phyloP scores from a whole-genome alignment of 2,113 vertebrate genomes.

The Dicerorhinus sumatrensis region DNA sequence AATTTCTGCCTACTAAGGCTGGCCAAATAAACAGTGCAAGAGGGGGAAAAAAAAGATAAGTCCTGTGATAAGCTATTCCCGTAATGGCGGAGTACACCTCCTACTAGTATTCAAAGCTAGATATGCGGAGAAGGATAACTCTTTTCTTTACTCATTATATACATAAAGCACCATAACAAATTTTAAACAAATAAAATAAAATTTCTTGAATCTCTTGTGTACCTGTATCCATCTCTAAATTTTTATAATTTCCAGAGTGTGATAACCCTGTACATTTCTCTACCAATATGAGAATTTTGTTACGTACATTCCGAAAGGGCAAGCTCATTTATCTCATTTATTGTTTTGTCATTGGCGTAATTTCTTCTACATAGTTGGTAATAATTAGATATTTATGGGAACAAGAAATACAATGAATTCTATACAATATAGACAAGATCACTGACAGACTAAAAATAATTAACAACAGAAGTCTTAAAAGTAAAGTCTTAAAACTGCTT shows the following conservation, averaged over 20 bases:
- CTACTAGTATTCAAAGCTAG: background rate
- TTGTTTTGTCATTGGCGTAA: background rate
- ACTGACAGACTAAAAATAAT: conserved; percentile 28
- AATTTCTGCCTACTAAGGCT: background rate
- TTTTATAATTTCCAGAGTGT: conserved; percentile 20
- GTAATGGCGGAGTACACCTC: background rate
- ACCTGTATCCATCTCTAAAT: background rate
- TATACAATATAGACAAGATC: background rate
- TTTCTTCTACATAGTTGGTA: background rate
- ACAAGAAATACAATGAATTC: conserved; percentile 7
- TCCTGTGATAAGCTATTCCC: background rate
- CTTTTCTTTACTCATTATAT: background rate
- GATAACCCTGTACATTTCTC: background rate
- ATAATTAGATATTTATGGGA: conserved; percentile 4
- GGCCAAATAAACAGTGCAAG: background rate
- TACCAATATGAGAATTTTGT: background rate
- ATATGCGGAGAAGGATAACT: background rate
- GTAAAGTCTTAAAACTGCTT: background rate
- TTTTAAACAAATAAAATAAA: conserved; percentile 31
- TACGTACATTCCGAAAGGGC: background rate
- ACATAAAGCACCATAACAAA: background rate
- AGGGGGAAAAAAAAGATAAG: background rate
- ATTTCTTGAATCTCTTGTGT: background rate
- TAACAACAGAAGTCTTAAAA: background rate
- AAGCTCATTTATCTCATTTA: conserved; percentile 30